Percentiles rank a stretch among this genome's conserved stretches.
Evolutionary conservation across 2,797 vertebrate genomes (phyloP).

Genomic region (Eulemur albifrons): DNA sequence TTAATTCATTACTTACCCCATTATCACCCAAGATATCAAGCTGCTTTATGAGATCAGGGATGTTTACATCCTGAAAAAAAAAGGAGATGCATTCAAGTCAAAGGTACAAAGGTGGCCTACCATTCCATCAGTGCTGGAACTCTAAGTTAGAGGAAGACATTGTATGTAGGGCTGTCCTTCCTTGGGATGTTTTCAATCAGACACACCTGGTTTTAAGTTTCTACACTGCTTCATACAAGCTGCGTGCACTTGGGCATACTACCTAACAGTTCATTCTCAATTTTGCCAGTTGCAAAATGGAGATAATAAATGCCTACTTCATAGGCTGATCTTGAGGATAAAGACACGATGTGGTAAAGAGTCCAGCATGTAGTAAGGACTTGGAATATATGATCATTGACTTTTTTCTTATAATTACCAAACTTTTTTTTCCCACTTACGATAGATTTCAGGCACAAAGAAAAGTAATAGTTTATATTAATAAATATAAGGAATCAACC

Average conservation of each 20-base stretch:
- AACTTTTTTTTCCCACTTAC: background rate
- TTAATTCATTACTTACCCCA: conserved; percentile 88
- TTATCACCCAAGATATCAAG: conserved; percentile 98
- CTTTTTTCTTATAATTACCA: background rate
- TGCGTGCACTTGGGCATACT: background rate
- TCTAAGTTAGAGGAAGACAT: background rate
- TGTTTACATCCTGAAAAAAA: conserved; percentile 93
- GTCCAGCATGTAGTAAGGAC: background rate
- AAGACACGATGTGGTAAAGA: background rate
- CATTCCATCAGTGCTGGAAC: background rate
- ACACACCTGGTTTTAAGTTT: background rate
- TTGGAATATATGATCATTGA: background rate
- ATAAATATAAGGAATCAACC: background rate
- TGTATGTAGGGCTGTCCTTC: background rate
- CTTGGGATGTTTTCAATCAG: background rate
- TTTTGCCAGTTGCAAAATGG: background rate
- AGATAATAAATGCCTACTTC: background rate
- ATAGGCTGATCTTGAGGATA: background rate
- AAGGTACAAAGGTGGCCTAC: background rate
- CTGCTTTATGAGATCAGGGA: conserved; percentile 98
- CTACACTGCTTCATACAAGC: background rate
- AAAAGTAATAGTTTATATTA: background rate
- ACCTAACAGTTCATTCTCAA: background rate
- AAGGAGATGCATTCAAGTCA: conserved; percentile 32
- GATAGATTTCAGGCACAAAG: background rate